These are phyloP conservation scores for Periplaneta americana DNA, from an alignment of 1,140 invertebrate genomes.

Conservation along the genomic window DNA sequence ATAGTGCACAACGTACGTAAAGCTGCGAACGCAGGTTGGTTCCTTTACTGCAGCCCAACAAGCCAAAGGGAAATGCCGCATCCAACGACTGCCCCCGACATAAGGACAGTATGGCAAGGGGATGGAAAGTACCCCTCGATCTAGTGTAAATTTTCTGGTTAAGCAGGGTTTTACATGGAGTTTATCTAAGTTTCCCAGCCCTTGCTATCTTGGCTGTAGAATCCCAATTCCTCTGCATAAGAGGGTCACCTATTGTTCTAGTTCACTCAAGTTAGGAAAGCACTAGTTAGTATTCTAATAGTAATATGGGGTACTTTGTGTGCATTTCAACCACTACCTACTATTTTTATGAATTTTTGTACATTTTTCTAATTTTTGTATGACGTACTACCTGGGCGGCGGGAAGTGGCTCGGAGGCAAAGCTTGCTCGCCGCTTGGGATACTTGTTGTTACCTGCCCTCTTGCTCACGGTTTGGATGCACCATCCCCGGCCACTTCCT, in stretches of 20 bases:
- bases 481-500: conserved; percentile 9
- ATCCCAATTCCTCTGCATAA: conserved; percentile 4
- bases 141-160: conserved; percentile 15
- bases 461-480: conserved; percentile 5
- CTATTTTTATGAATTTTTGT: conserved; percentile 28
- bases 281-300: conserved; percentile 22
- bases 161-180: conserved; percentile 21
- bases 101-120: conserved; percentile 6
- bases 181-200: conserved; percentile 16
- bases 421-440: conserved; percentile 1
- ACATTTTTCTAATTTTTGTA: conserved; percentile 27
- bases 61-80: conserved; percentile 5
- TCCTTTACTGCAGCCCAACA: conserved; percentile 10
- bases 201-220: conserved; percentile 18
- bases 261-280: conserved; percentile 19
- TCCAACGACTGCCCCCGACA: not conserved
- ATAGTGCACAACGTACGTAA: not conserved
- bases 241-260: conserved; percentile 13
- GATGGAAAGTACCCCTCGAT: conserved; percentile 13
- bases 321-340: conserved; percentile 25
- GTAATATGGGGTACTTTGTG: conserved; percentile 25
- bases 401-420: conserved; percentile 17
- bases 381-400: conserved; percentile 18
- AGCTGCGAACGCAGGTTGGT: not conserved
- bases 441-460: not conserved